These are phyloP conservation scores for Neopipo cinnamomea DNA, from an alignment of 2,113 vertebrate species.

Conservation along the genomic window DNA sequence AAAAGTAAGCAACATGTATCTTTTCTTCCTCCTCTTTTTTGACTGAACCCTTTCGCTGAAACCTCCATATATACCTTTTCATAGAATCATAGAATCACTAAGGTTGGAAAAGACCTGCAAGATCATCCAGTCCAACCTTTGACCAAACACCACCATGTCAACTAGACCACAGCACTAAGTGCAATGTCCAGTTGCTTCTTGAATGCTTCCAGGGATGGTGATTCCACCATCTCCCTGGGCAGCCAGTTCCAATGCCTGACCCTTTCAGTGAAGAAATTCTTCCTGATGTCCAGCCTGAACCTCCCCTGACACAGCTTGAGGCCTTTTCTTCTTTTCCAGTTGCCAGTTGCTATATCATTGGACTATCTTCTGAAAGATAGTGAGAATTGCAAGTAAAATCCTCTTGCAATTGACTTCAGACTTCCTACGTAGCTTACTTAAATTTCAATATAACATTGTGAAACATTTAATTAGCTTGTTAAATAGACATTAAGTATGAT, in stretches of 20 bases:
- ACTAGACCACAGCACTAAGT: background rate
- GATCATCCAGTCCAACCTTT: background rate
- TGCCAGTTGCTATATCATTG: background rate
- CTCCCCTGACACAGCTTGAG: background rate
- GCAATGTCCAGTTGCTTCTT: background rate
- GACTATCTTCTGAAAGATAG: background rate
- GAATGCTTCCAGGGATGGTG: background rate
- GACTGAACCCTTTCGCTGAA: background rate
- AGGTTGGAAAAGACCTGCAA: background rate
- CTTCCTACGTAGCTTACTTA: background rate
- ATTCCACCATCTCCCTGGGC: background rate
- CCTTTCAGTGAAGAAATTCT: background rate
- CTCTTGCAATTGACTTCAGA: background rate
- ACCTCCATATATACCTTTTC: background rate
- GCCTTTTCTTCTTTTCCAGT: background rate
- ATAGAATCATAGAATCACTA: background rate
- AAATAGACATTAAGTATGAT: slow-evolving; percentile 16
- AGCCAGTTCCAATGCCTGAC: background rate
- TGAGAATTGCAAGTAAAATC: background rate
- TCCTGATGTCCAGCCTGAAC: background rate
- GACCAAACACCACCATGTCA: background rate
- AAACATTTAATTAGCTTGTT: background rate
- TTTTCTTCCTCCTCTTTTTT: background rate
- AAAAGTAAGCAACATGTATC: background rate
- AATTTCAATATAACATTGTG: background rate